Conservation (phyloP, 2,888 invertebrate genomes). For the Merodon equestris region DNA sequence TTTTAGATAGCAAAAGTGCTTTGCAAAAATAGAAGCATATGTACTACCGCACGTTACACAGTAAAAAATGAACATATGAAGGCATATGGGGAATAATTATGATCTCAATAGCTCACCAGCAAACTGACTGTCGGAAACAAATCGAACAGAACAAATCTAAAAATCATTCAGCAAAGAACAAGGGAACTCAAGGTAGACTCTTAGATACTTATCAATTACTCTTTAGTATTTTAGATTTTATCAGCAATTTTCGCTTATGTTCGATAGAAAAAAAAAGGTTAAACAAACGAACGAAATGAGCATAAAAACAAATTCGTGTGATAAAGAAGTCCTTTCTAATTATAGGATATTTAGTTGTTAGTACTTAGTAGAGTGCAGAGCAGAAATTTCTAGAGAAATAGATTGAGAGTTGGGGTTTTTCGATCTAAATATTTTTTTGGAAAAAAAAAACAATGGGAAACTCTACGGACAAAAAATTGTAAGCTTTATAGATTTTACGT, state of each 20-base stretch:
- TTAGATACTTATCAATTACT: too few relatives aligned
- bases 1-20: conserved; percentile 17
- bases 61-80: conserved; percentile 1
- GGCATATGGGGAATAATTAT: too few relatives aligned
- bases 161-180: conserved; percentile 62
- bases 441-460: neutral
- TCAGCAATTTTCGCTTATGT: conserved; percentile 20
- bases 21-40: conserved; percentile 65
- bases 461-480: conserved; percentile 56
- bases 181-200: conserved; percentile 2
- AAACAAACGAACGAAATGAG: conserved; percentile 25
- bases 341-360: conserved; percentile 17
- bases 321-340: conserved; percentile 40
- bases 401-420: conserved; percentile 38
- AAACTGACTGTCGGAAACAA: conserved; percentile 66
- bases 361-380: conserved; percentile 49
- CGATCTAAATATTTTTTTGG: conserved; percentile 11
- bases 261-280: conserved; percentile 38
- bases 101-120: conserved; percentile 47
- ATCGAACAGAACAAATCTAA: conserved; percentile 63
- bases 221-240: conserved; percentile 20
- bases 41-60: conserved; percentile 31
- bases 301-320: neutral
- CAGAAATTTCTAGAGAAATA: conserved; percentile 53
- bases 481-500: conserved; percentile 43